Base-by-base conservation (phyloP, 2,888 invertebrate genomes). In the Torymus tubicola region DNA sequence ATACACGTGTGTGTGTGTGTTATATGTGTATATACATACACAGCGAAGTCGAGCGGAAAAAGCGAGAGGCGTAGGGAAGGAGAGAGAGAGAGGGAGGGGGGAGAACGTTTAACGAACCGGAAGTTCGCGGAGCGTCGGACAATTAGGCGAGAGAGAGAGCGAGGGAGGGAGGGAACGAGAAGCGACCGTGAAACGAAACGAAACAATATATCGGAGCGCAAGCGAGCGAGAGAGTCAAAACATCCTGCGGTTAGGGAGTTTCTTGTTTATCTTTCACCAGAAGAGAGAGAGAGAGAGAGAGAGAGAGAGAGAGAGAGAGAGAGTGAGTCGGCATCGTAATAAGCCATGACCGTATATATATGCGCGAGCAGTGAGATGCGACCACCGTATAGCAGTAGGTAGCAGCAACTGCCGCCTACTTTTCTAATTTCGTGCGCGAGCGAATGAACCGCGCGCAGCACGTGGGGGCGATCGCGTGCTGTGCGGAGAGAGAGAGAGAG, bases 31-130 rank as follows among this genome's bases (percentile, higher is more conserved):
- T 42, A 42, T 8, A 8, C 10, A 8, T 42, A 42, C 8, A 42
- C 8, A 42, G 42, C 69, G 71, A 78, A 74, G 75, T 70, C 67
- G 71, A 63, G 75, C 71, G 70, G 68, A 78, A 78, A 78, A 81
- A 74, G 53, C 42, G 65, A 63, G 68, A 64, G 64, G 31, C 70
- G 50, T 13, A n/a, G 21, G 31, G 60, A 31, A 52, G 52, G 70
- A 16, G 61, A 52, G 50, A n/a, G 16, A 13, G 70, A 64, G 52
- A 55, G 74, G 61, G 52, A 21, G 11, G 16, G 13, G 70, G 64
- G 52, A 55, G 74, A 55, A 53, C 31, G 31, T 81, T 82, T 78
- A 83, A 82, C 70, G 82, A 82, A 80, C 72, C 81, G 78, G 79
- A 70, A 67, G 78, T 80, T 78, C 77, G 52, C 63, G 61, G 65